Evolutionary conservation across 30 jellyfish, hydroid and myxozoan species (phyloP), one percentile per base, ranked within the genome.

Genomic region (Sanderia malayensis): DNA sequence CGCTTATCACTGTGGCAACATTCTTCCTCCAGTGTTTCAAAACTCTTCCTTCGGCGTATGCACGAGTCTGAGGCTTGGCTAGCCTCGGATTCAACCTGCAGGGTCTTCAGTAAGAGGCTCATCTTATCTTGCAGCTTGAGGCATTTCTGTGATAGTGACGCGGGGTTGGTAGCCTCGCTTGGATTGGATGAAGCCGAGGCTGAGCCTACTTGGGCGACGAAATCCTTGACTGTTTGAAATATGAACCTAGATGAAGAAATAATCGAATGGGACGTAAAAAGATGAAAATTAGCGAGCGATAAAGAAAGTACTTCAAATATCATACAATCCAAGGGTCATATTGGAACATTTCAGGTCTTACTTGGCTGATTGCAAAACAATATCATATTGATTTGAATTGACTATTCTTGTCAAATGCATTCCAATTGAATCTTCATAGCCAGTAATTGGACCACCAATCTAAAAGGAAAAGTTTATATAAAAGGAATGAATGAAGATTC

Each of bases 281-380:
- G n/a, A n/a, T n/a, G n/a, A n/a, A n/a, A n/a, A n/a, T n/a, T n/a
- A n/a, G n/a, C n/a, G n/a, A n/a, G n/a, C n/a, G n/a, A 19, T 55
- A 55, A 55, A 24, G 67, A n/a, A 55, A 55, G 27, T n/a, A n/a
- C n/a, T n/a, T n/a, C n/a, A n/a, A n/a, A n/a, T n/a, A n/a, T n/a
- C n/a, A n/a, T n/a, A n/a, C n/a, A n/a, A n/a, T n/a, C n/a, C n/a
- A n/a, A n/a, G n/a, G n/a, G n/a, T n/a, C n/a, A n/a, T n/a, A n/a
- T n/a, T n/a, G 10, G 19, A 55, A 55, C 27, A 4, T 19, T n/a
- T 37, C 21, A 21, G 19, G 20, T 21, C 58, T 21, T 53, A 89
- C 97, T 84, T 90, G 29, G 97, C 97, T 1, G 97, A 90, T 46
- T 90, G 93, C 17, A 90, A 47, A 25, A 82, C 97, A 49, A 90